These are phyloP conservation scores for Cyprinus carpio DNA, from an alignment of 2,113 vertebrate species.

Conservation along the genomic window DNA sequence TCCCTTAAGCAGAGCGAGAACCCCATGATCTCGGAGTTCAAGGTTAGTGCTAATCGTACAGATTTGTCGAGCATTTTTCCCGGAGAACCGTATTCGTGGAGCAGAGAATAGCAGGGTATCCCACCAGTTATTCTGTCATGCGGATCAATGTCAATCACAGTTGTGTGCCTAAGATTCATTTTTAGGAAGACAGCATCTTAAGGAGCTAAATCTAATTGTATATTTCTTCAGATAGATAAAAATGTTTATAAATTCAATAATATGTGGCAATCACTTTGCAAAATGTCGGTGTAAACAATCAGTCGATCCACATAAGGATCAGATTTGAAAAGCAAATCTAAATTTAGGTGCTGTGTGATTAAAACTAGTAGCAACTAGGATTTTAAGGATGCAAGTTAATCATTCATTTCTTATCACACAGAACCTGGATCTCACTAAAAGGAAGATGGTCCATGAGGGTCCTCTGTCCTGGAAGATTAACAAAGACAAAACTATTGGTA, in stretches of 20 bases:
- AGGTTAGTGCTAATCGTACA: conserved; percentile 75
- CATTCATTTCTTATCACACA: conserved; percentile 57
- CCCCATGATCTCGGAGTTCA: conserved; percentile 90
- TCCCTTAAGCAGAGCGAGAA: conserved; percentile 91
- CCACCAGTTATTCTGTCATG: background rate
- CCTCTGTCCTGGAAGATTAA: conserved; percentile 95
- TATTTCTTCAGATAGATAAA: background rate
- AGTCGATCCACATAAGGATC: background rate
- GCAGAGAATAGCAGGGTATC: background rate
- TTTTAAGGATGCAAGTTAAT: too few relatives aligned
- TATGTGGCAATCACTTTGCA: too few relatives aligned
- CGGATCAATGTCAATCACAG: background rate
- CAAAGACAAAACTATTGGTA: conserved; percentile 95
- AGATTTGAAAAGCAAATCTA: background rate
- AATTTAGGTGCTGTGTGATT: background rate
- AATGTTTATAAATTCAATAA: background rate
- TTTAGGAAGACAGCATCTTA: background rate
- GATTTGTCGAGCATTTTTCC: background rate
- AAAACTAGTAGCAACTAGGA: background rate
- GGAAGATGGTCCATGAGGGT: conserved; percentile 94
- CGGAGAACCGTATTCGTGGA: background rate
- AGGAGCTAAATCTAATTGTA: background rate
- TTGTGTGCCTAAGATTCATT: background rate
- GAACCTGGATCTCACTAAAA: conserved; percentile 96
- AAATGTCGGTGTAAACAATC: background rate